Evolutionary conservation across 92 coral and sea anemone genomes (phyloP), one percentile per base, ranked within the genome.

Genomic region (Ricordea florida): DNA sequence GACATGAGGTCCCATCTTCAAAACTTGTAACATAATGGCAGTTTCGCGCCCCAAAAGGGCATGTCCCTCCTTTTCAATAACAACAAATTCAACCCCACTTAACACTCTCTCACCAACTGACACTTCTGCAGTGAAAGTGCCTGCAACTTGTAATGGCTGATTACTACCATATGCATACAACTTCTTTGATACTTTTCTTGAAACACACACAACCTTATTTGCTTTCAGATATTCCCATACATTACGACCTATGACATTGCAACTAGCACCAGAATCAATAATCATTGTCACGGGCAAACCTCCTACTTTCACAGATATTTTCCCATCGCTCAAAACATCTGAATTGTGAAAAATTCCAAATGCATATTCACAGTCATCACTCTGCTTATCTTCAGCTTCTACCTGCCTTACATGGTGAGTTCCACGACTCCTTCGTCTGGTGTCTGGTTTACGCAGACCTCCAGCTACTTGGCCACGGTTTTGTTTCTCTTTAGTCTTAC

Each of bases 201-300:
- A 66, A 17, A 24, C 60, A 38, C 68, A 66, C n/a, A 28, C 5
- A 21, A 65, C 56, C 55, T 47, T 64, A 37, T 60, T 62, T 15
- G 60, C 57, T 24, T 82, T 81, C 75, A 81, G 26, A 52, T 53
- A 49, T 30, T 63, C 76, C 76, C 80, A 61, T 33, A 41, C 41
- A 48, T 73, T 32, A 17, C 63, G 42, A 55, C 76, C 92, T 28
- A 87, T 28, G 4, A 80, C 78, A 51, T 74, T 86, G 44, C 87
- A 74, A 37, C 83, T 72, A 15, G 87, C 91, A 32, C 87, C 91
- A 1, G 91, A 85, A 33, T 79, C 92, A 34, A 86, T 74, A 10
- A 86, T 72, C 20, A 79, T 24, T 30, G 43, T 32, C 28, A 75
- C 41, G 33, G 75, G 63, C 43, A 75, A 20, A 9, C 81, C 80